Evolutionary conservation across 92 coral and sea anemone genomes (phyloP), one percentile per base, ranked within the genome.

Genomic region (Actinostola sp.): DNA sequence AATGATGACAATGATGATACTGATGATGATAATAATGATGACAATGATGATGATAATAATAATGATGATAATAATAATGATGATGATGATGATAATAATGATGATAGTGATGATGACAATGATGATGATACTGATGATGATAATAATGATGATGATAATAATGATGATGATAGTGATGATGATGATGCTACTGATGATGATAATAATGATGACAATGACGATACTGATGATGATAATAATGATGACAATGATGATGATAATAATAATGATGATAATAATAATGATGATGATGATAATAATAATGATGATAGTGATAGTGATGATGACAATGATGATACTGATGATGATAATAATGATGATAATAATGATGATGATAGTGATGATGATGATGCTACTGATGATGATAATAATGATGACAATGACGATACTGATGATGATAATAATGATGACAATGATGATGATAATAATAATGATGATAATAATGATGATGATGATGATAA

Each of bases 161-260:
- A 44, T 44, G 50, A 44, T 44, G 50, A 11, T 44, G 50, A 44
- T 44, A 44, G 11, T 44, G 50, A 44, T 44, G 50, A 44, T 44
- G n/a, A n/a, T n/a, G n/a, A n/a, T n/a, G n/a, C n/a, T n/a, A n/a
- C n/a, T n/a, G n/a, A n/a, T n/a, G n/a, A n/a, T n/a, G n/a, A n/a
- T n/a, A n/a, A n/a, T n/a, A n/a, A n/a, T n/a, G n/a, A n/a, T n/a
- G n/a, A n/a, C n/a, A n/a, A n/a, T n/a, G n/a, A 36, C 11, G 42
- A 36, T 36, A 11, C 11, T 36, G 42, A 36, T 36, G 42, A 4
- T 36, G 42, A 36, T 36, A 11, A 36, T 36, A 11, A 36, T 36
- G 42, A 36, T 36, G 42, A 36, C 42, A 36, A n/a, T 11, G 42
- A 36, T 36, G 42, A 36, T 36, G 42, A 11, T 11, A 36, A 11